These are phyloP conservation scores for Myripristis murdjan DNA, from an alignment of 2,797 vertebrate species.

Conservation along the genomic window DNA sequence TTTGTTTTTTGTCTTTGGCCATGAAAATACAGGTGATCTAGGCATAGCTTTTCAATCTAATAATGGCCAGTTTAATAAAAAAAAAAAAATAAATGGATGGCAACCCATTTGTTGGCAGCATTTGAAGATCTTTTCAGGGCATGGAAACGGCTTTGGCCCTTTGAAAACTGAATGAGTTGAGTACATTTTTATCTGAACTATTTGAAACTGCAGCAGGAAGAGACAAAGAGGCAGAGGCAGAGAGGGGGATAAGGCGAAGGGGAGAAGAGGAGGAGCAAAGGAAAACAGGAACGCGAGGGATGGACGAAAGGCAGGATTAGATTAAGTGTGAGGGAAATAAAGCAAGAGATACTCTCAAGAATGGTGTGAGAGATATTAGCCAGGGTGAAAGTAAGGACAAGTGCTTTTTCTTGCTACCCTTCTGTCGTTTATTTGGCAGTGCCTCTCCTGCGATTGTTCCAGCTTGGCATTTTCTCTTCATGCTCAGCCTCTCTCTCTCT, in stretches of 20 bases:
- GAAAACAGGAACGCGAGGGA: conserved; percentile 25
- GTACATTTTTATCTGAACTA: conserved; percentile 27
- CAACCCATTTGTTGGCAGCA: too few relatives aligned
- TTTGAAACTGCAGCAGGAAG: conserved; percentile 38
- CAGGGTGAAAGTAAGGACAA: conserved; percentile 82
- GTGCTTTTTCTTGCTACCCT: conserved; percentile 75
- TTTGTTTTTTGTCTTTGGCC: too few relatives aligned
- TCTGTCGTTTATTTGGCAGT: conserved; percentile 80
- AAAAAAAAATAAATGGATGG: too few relatives aligned
- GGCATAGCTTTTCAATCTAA: too few relatives aligned
- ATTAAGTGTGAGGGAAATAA: conserved; percentile 56
- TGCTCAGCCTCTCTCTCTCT: conserved; percentile 68
- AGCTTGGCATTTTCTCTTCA: conserved; percentile 78
- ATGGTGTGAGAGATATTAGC: conserved; percentile 71
- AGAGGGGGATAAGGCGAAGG: conserved; percentile 28
- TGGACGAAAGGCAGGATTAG: conserved; percentile 44
- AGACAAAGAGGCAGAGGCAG: conserved; percentile 16
- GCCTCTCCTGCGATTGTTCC: conserved; percentile 72
- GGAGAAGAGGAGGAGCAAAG: conserved; percentile 36
- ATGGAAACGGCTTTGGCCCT: too few relatives aligned
- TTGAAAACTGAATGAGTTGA: conserved; percentile 17
- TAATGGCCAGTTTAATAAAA: too few relatives aligned
- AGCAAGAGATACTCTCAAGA: conserved; percentile 59
- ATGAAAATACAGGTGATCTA: too few relatives aligned
- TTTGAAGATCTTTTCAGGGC: too few relatives aligned